Evolutionary conservation across 2,888 invertebrate species (phyloP).

Genomic region (Alentia gelatinosa): DNA sequence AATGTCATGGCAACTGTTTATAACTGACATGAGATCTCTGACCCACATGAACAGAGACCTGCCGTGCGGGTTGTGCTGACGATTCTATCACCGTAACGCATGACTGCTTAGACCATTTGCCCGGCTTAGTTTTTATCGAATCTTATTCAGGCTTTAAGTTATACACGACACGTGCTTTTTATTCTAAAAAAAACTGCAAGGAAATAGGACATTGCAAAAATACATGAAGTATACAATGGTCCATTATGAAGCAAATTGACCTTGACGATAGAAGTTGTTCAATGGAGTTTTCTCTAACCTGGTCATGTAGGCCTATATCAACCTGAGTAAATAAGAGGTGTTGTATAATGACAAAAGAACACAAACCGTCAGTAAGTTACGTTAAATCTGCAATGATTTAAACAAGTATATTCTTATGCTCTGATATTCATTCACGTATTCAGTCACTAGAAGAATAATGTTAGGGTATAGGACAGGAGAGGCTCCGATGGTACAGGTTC

Average conservation of each 20-base stretch:
- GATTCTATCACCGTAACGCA: neutral
- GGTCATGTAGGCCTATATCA: neutral
- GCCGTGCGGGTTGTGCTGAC: neutral
- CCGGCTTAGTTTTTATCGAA: neutral
- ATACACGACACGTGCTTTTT: neutral
- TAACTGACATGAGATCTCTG: neutral
- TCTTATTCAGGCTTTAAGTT: neutral
- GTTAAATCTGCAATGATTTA: neutral
- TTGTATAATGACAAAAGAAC: neutral
- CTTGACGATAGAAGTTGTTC: neutral
- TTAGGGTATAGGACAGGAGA: slow-evolving; percentile 22
- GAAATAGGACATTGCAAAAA: too few relatives aligned
- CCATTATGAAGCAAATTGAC: neutral
- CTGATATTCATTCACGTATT: neutral
- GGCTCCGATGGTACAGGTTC: slow-evolving; percentile 2
- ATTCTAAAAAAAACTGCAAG: neutral
- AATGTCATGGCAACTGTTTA: too few relatives aligned
- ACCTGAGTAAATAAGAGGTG: neutral
- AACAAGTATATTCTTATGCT: neutral
- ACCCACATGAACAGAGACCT: neutral
- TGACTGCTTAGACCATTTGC: neutral
- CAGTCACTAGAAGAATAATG: neutral
- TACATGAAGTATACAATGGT: too few relatives aligned
- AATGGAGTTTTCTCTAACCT: neutral
- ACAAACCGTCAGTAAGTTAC: neutral